Evolutionary conservation across 2,888 invertebrate genomes (phyloP), one percentile per base, ranked within the genome.

Genomic region (Melinaea marsaeus): DNA sequence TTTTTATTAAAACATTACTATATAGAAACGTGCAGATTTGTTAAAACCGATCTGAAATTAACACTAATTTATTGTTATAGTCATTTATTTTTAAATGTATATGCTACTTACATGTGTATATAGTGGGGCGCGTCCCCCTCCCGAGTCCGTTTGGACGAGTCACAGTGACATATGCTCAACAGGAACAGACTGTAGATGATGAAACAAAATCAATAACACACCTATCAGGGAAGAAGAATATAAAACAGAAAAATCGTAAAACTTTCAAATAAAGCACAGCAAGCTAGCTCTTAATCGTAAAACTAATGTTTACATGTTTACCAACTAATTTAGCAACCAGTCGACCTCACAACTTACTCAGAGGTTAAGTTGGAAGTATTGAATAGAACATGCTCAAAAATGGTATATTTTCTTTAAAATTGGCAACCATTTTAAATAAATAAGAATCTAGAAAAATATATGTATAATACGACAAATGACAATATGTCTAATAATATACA

Each of bases 171-270:
- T 42, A 42, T 42, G 9, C 42, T 42, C 11, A 42, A 42, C 7
- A 37, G 42, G 9, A 42, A 51, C 32, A 51, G 51, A 51, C 11
- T 51, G 51, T 51, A 13, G 7, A 51, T 51, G 22, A 51, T 9
- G 7, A 6, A 3, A 51, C 9, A 9, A 51, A 51, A 32, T 32
- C 32, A 32, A 51, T 51, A 32, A 13, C 2, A 13, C 9, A 32
- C 22, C 9, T 11, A 32, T 32, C 13, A 32, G 13, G 48, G 5
- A 51, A 32, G 22, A 51, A 22, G 32, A 22, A 32, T 22, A 51
- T 51, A 51, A 51, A 32, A 22, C 51, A 32, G 32, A 51, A 51
- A 51, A 51, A 51, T 51, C 51, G 51, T 51, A 51, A 51, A 51
- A 51, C 51, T 32, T 32, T 51, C 51, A 32, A 51, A 51, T 51